phyloP scores from a whole-genome alignment of 2,888 invertebrate genomes.

The Lasioglossum oenotherae region DNA sequence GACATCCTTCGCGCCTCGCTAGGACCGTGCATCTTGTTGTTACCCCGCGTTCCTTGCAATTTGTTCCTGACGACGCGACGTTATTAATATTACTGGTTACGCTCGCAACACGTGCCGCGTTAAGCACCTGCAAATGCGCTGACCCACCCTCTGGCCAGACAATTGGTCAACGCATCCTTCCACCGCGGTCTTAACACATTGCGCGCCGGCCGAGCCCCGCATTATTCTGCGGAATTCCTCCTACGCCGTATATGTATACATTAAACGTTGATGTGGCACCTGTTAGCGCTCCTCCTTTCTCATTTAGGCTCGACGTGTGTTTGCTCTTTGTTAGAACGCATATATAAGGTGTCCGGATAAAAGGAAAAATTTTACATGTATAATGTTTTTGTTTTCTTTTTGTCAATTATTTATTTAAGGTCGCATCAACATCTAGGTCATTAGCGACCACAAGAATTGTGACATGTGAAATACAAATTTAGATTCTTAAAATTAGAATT shows the following conservation, averaged over 20 bases:
- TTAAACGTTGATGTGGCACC: neutral
- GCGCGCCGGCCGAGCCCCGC: neutral
- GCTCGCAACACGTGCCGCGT: neutral
- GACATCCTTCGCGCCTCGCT: neutral
- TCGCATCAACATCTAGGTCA: no score
- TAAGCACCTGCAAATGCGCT: neutral
- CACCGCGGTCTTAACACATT: neutral
- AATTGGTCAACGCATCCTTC: conserved; percentile 8
- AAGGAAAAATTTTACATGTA: no score
- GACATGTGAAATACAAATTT: no score
- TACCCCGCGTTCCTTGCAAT: conserved; percentile 2
- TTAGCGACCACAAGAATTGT: no score
- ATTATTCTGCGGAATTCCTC: neutral
- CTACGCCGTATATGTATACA: neutral
- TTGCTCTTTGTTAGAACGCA: neutral
- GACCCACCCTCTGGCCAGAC: neutral
- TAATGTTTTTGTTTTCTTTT: neutral
- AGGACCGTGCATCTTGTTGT: neutral
- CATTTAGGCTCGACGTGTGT: neutral
- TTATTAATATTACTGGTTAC: conserved; percentile 23
- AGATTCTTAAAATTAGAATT: no score
- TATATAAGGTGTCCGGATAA: neutral
- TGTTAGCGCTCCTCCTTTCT: neutral
- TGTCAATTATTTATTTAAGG: no score
- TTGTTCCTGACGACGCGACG: conserved; percentile 1